Percentiles rank a stretch among this genome's conserved stretches.
Evolutionary conservation across 1,140 invertebrate genomes (phyloP).

Genomic region (Caerostris extrusa): DNA sequence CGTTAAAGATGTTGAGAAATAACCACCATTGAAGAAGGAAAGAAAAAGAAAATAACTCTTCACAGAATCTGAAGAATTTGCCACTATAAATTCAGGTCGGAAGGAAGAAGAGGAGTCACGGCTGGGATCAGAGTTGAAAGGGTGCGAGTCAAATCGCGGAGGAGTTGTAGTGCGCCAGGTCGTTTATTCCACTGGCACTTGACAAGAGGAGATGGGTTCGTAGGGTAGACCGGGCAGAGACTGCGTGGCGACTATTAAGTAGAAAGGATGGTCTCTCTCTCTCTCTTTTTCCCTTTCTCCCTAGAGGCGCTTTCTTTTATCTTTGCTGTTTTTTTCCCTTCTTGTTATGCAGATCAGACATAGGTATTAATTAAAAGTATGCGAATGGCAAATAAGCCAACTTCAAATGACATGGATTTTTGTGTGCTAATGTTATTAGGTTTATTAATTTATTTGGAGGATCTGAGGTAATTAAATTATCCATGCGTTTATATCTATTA

Average conservation of each 20-base stretch:
- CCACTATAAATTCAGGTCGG: not conserved
- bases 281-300: constrained; percentile 9
- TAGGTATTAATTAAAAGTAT: constrained; percentile 26
- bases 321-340: not conserved
- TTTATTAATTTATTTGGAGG: too few relatives aligned
- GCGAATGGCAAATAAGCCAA: not conserved
- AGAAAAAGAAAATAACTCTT: too few relatives aligned
- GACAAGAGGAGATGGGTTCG: constrained; percentile 24
- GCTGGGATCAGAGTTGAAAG: constrained; percentile 22
- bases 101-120: not conserved
- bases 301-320: not conserved
- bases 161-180: constrained; percentile 20
- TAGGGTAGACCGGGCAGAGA: constrained; percentile 11
- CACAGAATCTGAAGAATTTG: not conserved
- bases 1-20: too few relatives aligned
- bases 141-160: constrained; percentile 3
- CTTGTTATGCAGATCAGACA: not conserved
- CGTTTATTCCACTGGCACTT: constrained; percentile 31
- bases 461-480: too few relatives aligned
- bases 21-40: too few relatives aligned
- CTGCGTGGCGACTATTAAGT: constrained; percentile 35
- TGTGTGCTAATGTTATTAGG: too few relatives aligned
- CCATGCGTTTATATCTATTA: too few relatives aligned
- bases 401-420: not conserved
- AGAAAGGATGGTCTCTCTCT: constrained; percentile 32